Evolutionary conservation across 1,140 invertebrate species (phyloP), one percentile per base, ranked within the genome.

Genomic region (Formica selysi): DNA sequence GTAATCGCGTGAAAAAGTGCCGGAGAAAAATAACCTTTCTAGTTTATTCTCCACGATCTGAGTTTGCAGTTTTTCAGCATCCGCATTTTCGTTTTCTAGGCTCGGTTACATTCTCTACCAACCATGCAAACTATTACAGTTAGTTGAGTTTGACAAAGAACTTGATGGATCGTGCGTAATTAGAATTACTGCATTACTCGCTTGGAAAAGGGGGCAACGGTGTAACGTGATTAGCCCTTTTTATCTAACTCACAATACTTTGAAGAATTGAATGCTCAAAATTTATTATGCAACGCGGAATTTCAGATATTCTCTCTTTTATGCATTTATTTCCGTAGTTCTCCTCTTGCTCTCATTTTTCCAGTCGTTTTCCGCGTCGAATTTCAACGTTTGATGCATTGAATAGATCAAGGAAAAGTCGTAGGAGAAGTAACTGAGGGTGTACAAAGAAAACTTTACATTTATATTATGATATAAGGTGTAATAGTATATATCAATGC

Each of bases 11-110:
- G 48, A 51, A 51, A 51, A 51, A 51, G 51, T 62, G 38, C 54
- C 26, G 19, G 38, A 44, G 68, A 83, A 62, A 83, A 83, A 74
- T 73, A 73, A 74, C 68, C 54, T 73, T 73, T 48, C 11, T 54
- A 54, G 41, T 83, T 74, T 73, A 62, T 41, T 8, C 19, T 73
- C 22, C 13, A 48, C 79, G 51, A 81, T 61, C 79, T 73, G 79
- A 83, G 68, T 62, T 83, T 61, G 68, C 54, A 83, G 79, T 83
- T 71, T 83, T 74, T 48, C 67, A 81, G 41, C 51, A 71, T 81
- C 36, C 54, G 38, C 68, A 44, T 83, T 83, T 62, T 29, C 68
- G 68, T 73, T 62, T 48, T 36, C 54, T 38, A 73, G 36, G 51
- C 26, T 83, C 57, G 38, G 68, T 74, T 61, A 83, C 79, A 38